Evolutionary conservation across 2,113 vertebrate genomes (phyloP), one percentile per base, ranked within the genome.

Genomic region (Cnemophilus loriae): DNA sequence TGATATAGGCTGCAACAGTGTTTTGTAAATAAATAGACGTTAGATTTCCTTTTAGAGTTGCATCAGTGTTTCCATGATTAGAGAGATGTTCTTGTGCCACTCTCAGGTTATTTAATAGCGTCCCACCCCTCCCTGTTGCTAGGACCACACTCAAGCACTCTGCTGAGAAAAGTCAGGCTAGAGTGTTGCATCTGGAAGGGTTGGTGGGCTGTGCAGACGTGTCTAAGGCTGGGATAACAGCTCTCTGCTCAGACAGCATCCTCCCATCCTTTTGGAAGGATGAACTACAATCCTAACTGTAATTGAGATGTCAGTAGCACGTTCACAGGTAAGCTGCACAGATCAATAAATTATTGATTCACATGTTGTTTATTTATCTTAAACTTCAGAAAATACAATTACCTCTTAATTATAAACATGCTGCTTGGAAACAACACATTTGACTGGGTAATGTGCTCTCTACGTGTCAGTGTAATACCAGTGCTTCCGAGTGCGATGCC

Each of bases 331-430:
- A 97, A 97, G 85, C 96, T 92, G 93, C 87, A 87, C 95, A 70
- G 96, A 97, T 98, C 95, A 68, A 98, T 98, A 95, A 67, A 27
- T 55, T 97, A 97, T 98, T 95, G 98, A 98, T 97, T 96, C 90
- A 90, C 22, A 57, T 92, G 95, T 90, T 96, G 93, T 97, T 98
- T 97, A 96, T 97, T 97, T 97, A 90, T 96, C 93, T 96, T 96
- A 90, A 93, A 95, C 69, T 56, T 93, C 81, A 98, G 95, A 97
- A 97, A 97, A 95, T 94, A 94, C 96, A 98, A 97, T 97, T 97
- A 97, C 95, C 93, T 24, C 96, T 98, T 98, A 97, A 98, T 98
- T 98, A 97, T 96, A 97, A 97, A 96, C 96, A 97, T 65, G 69
- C 95, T 87, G 69, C 94, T 95, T 97, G 91, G 84, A 96, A 97